Evolutionary conservation across 1,140 invertebrate species (phyloP).

Genomic region (Drosophila nigromelanica): DNA sequence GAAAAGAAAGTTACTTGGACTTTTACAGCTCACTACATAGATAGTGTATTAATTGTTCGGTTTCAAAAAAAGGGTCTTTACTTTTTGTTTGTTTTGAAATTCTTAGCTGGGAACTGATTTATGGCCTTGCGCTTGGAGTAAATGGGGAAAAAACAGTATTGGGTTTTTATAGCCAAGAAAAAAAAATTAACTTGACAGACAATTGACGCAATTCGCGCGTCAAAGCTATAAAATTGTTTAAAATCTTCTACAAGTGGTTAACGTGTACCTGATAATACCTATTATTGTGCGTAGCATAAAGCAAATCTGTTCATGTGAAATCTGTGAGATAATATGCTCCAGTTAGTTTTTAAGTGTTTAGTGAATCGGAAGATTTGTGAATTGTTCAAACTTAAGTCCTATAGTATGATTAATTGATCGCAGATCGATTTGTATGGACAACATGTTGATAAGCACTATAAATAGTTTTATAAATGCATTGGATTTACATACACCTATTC

Average conservation of each 20-base stretch:
- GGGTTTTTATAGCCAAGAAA: constrained; percentile 4
- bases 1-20: neutral
- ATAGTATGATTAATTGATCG: neutral
- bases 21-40: neutral
- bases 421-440: neutral
- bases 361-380: neutral
- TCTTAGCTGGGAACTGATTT: neutral
- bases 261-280: constrained; percentile 45
- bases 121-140: neutral
- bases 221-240: constrained; percentile 24
- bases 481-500: constrained; percentile 20
- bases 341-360: constrained; percentile 5
- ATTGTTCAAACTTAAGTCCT: neutral
- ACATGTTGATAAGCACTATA: constrained; percentile 12
- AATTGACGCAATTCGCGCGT: constrained; percentile 49
- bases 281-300: constrained; percentile 3
- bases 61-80: too few relatives aligned
- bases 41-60: neutral
- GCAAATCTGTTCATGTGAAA: constrained; percentile 15
- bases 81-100: neutral
- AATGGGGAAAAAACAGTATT: constrained; percentile 7
- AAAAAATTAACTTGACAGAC: constrained; percentile 10
- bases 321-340: constrained; percentile 18
- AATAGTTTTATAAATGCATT: constrained; percentile 10
- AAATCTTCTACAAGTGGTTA: constrained; percentile 30